phyloP scores from a whole-genome alignment of 2,888 invertebrate species.

The Agrochola litura region DNA sequence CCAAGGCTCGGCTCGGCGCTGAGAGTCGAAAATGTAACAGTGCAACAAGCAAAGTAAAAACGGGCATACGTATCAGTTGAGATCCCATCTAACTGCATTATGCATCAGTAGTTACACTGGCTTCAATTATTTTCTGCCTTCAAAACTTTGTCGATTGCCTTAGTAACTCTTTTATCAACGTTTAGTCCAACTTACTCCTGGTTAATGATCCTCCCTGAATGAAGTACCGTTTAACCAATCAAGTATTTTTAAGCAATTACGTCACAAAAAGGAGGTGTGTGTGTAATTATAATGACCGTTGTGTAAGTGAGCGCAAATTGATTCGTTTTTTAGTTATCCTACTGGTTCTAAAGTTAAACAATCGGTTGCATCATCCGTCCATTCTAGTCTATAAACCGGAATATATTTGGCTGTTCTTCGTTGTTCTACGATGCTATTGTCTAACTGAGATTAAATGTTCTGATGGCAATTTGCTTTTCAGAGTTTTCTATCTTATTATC shows the following conservation, averaged over 20 bases:
- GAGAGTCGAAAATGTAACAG: background rate
- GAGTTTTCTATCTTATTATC: background rate
- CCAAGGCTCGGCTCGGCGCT: background rate
- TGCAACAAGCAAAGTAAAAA: background rate
- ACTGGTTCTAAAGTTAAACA: constrained; percentile 50
- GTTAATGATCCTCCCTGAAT: background rate
- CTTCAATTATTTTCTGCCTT: background rate
- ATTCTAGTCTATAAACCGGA: constrained; percentile 4
- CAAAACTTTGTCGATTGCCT: background rate
- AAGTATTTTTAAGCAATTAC: constrained; percentile 42
- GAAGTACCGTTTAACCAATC: background rate
- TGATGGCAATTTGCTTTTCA: background rate
- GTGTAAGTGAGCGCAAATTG: constrained; percentile 34
- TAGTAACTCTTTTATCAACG: background rate
- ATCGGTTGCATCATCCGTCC: constrained; percentile 42
- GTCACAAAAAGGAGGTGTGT: constrained; percentile 27
- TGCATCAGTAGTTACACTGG: background rate
- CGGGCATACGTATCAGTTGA: background rate
- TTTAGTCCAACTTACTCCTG: background rate
- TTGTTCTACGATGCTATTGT: constrained; percentile 6
- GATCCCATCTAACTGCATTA: background rate
- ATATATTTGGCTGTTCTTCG: constrained; percentile 16
- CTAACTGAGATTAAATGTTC: background rate
- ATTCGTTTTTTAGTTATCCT: constrained; percentile 39
- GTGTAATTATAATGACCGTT: constrained; percentile 35